A percentile compares a stretch with the other conserved stretches of the same genome.
phyloP scores from a whole-genome alignment of 2,113 vertebrate genomes.

The Neodontobutis hainanensis region DNA sequence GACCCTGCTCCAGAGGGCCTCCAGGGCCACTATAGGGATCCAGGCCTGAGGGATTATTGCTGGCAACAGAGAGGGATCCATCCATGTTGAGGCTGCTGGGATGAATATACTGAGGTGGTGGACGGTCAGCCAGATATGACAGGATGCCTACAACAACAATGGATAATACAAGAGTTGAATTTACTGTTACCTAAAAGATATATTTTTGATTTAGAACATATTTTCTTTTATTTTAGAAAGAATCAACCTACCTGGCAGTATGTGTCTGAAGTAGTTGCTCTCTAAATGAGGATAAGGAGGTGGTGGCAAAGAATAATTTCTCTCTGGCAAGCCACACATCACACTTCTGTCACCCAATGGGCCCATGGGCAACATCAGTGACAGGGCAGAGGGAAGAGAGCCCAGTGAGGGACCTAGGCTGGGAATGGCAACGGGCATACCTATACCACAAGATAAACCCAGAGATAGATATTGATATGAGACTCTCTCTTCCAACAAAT shows the following conservation, averaged over 20 bases:
- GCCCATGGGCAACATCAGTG: conserved; percentile 98
- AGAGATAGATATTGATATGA: not conserved
- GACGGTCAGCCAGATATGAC: conserved; percentile 96
- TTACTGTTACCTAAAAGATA: too few species aligned
- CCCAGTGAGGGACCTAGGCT: conserved; percentile 93
- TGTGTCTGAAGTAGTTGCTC: conserved; percentile 98
- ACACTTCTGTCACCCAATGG: conserved; percentile 92
- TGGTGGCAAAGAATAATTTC: conserved; percentile 95
- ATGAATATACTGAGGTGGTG: conserved; percentile 97
- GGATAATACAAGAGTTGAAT: not conserved
- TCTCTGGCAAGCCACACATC: conserved; percentile 97
- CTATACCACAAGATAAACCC: conserved; percentile 69
- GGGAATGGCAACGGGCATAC: conserved; percentile 96
- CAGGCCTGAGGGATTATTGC: conserved; percentile 85
- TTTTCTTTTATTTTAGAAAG: not conserved
- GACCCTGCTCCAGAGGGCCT: conserved; percentile 88
- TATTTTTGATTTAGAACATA: too few species aligned
- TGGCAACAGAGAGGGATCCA: conserved; percentile 86
- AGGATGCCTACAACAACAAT: conserved; percentile 84
- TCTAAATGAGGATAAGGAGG: conserved; percentile 97
- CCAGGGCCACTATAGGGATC: conserved; percentile 89
- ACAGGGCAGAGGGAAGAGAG: conserved; percentile 94
- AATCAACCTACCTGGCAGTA: conserved; percentile 86
- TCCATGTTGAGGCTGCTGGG: conserved; percentile 94
- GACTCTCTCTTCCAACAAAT: not conserved